Conservation (phyloP, 2,797 vertebrate species). For the Rousettus madagascariensis region DNA sequence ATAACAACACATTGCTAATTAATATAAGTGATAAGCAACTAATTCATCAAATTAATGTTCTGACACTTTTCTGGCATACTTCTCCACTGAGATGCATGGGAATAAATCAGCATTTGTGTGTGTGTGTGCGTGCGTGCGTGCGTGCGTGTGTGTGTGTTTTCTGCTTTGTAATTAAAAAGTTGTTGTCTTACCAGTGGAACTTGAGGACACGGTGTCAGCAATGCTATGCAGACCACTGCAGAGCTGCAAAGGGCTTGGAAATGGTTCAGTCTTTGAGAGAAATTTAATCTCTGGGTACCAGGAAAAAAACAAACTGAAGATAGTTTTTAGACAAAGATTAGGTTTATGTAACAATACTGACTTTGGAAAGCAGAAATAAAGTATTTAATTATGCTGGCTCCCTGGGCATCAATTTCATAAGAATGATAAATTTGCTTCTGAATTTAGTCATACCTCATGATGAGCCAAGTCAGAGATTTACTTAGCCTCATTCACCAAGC, state of each 20-base stretch:
- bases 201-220: neutral
- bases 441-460: neutral
- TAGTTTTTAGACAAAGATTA: neutral
- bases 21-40: neutral
- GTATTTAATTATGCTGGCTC: neutral
- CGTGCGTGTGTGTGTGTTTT: neutral
- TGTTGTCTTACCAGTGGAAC: neutral
- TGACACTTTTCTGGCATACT: neutral
- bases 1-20: neutral
- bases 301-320: neutral
- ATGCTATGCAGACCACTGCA: neutral
- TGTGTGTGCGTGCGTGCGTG: neutral
- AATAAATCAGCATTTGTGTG: neutral
- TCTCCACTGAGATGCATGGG: neutral
- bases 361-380: slow-evolving; percentile 42
- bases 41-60: neutral
- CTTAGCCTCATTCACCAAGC: neutral
- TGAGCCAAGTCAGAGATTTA: neutral
- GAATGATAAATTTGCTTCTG: neutral
- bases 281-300: neutral
- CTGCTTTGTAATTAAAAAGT: slow-evolving; percentile 9
- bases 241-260: neutral
- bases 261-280: neutral
- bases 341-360: neutral
- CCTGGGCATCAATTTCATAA: neutral